A percentile compares a stretch with the other conserved stretches of the same genome.
phyloP scores from a whole-genome alignment of 2,797 vertebrate species.

The Spinus pinus region DNA sequence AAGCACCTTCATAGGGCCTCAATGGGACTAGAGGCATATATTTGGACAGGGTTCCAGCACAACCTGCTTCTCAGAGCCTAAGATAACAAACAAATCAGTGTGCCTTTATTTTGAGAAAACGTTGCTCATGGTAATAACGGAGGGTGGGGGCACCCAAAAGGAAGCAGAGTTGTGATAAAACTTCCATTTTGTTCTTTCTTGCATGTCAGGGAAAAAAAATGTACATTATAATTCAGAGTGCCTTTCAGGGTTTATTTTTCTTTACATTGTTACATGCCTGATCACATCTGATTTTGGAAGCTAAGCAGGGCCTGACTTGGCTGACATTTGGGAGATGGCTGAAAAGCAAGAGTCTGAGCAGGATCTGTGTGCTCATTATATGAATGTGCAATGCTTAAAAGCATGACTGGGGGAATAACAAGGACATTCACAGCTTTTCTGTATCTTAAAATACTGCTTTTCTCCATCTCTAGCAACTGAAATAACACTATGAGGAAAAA shows the following conservation, averaged over 20 bases:
- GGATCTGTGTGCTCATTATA: background rate
- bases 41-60: conserved; percentile 17
- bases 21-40: background rate
- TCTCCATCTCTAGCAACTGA: background rate
- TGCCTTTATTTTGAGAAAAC: conserved; percentile 61
- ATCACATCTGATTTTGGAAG: conserved; percentile 50
- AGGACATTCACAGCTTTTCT: background rate
- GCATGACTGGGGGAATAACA: background rate
- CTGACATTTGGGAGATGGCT: background rate
- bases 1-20: background rate
- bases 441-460: background rate
- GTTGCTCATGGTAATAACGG: conserved; percentile 18
- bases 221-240: conserved; percentile 7
- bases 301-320: background rate
- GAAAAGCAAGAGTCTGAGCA: background rate
- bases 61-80: conserved; percentile 42
- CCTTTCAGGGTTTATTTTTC: conserved; percentile 53
- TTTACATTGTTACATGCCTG: conserved; percentile 27
- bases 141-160: conserved; percentile 39
- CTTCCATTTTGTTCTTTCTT: conserved; percentile 53
- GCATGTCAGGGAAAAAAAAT: background rate
- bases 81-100: conserved; percentile 63
- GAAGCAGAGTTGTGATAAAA: conserved; percentile 59
- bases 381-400: background rate
- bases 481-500: background rate